Evolutionary conservation across 2,113 vertebrate genomes (phyloP), one percentile per base, ranked within the genome.

Genomic region (Alectura lathami): DNA sequence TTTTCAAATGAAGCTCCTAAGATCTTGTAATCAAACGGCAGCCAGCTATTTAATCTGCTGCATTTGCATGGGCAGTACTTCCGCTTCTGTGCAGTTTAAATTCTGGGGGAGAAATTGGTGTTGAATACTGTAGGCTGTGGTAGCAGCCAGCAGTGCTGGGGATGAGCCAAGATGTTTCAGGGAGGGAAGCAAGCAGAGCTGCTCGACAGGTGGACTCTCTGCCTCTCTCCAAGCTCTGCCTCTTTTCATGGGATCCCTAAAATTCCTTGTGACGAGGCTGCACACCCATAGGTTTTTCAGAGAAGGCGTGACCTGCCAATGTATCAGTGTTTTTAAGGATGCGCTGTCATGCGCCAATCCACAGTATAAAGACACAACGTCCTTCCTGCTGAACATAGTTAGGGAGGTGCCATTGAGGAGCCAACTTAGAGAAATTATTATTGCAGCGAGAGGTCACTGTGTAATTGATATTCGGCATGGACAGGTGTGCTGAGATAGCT

Each of bases 401-500:
- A 83, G 72, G 77, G 72, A 86, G 23, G 30, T 9, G 16, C 84
- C 79, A 83, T 30, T 5, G n/a, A 91, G 63, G 63, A 93, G 82
- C 68, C 76, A 94, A 83, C 89, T 88, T 86, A 60, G 76, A 86
- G 68, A 74, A 91, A 90, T 96, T 81, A 47, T 57, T 74, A 94
- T 60, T 70, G 64, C 83, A 32, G 57, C 50, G 73, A 87, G 81
- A 62, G 74, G 86, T 85, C 43, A 34, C 84, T 86, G 56, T 30
- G 36, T 91, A 95, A 94, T 34, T 96, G 86, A 86, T 96, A 75
- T 16, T 68, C 78, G 82, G 60, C 75, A 36, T 60, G 79, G 89
- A 79, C 75, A 93, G 89, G 94, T 96, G 93, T 96, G 93, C 86
- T 57, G 42, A 80, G 74, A 83, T 79, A 67, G 68, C 85, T 92